phyloP scores from a whole-genome alignment of 2,888 invertebrate species.

The Teinopalpus imperialis region DNA sequence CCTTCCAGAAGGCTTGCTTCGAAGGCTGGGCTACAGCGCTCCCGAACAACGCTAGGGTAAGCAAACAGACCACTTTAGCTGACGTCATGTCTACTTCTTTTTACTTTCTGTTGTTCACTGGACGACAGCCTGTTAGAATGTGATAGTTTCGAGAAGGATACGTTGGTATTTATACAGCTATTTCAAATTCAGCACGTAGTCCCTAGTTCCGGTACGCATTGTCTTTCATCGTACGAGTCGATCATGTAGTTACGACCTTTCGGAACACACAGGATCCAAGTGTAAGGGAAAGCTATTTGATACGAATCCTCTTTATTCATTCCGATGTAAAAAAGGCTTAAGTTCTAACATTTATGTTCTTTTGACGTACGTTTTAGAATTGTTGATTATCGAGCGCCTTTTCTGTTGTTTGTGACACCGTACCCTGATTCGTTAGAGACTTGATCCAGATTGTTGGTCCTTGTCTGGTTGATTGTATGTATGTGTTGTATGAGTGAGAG shows the following conservation, averaged over 20 bases:
- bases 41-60: conserved; percentile 80
- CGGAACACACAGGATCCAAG: conserved; percentile 48
- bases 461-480: conserved; percentile 35
- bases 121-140: conserved; percentile 65
- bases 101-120: conserved; percentile 63
- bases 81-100: conserved; percentile 61
- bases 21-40: conserved; percentile 83
- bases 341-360: conserved; percentile 44
- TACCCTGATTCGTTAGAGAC: conserved; percentile 66
- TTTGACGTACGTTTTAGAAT: conserved; percentile 53
- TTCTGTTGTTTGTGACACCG: conserved; percentile 80
- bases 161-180: conserved; percentile 80
- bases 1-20: conserved; percentile 86
- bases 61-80: conserved; percentile 71
- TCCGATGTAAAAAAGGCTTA: conserved; percentile 57
- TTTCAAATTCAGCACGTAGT: conserved; percentile 78
- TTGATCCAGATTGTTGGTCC: conserved; percentile 61
- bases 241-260: conserved; percentile 63
- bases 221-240: conserved; percentile 62
- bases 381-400: conserved; percentile 52
- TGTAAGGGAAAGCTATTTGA: conserved; percentile 80
- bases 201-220: conserved; percentile 74
- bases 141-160: conserved; percentile 76
- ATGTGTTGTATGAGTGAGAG: conserved; percentile 46
- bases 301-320: conserved; percentile 61